Evolutionary conservation across 1,140 invertebrate species (phyloP).

Genomic region (Monomorium pharaonis): DNA sequence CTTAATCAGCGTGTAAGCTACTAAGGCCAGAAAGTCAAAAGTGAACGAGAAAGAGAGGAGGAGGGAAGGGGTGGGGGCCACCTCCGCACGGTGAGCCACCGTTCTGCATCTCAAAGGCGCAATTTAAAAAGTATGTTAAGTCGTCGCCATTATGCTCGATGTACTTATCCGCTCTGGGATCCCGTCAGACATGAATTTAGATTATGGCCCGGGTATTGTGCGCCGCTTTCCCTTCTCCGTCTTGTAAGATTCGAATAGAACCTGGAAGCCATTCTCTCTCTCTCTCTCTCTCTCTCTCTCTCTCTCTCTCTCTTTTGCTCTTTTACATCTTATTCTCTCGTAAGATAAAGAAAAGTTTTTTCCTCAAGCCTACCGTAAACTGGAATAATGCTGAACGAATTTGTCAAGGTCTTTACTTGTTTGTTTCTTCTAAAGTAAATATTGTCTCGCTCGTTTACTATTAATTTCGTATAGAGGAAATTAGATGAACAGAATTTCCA

Average conservation of each 20-base stretch:
- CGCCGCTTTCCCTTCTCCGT: conserved; percentile 27
- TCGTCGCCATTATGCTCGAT: conserved; percentile 77
- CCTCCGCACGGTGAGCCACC: conserved; percentile 14
- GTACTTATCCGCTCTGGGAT: conserved; percentile 72
- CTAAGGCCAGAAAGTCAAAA: conserved; percentile 78
- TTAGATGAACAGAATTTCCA: background rate
- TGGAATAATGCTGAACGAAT: background rate
- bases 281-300: background rate
- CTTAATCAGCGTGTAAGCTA: conserved; percentile 85
- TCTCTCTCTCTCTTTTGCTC: background rate
- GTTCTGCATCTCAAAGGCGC: conserved; percentile 84
- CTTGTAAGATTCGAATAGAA: conserved; percentile 23
- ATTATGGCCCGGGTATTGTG: conserved; percentile 73
- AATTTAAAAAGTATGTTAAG: conserved; percentile 84
- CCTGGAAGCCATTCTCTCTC: background rate
- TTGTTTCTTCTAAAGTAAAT: background rate
- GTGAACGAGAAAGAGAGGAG: conserved; percentile 26
- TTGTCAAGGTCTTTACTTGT: background rate
- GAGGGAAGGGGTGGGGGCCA: background rate
- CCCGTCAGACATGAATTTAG: conserved; percentile 77
- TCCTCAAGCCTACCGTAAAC: background rate
- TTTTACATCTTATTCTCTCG: background rate
- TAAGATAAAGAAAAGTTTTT: background rate
- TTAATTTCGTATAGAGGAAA: background rate
- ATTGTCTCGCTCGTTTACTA: background rate